phyloP scores from a whole-genome alignment of 2,113 vertebrate genomes.

The Ammodramus savannarum region DNA sequence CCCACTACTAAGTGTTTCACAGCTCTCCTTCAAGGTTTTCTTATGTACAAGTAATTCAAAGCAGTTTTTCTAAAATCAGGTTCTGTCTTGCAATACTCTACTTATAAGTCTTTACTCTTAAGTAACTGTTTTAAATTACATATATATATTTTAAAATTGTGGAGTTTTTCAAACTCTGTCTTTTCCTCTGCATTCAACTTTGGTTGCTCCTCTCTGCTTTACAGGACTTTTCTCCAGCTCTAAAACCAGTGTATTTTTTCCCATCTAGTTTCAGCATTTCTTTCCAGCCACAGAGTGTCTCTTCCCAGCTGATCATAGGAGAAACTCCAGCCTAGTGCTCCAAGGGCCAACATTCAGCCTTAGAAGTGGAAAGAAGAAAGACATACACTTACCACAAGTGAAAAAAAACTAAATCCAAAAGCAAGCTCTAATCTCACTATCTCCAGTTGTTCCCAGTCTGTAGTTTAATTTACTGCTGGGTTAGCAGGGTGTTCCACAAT shows the following conservation, averaged over 20 bases:
- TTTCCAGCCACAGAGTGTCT: not conserved
- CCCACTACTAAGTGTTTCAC: not conserved
- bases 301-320: not conserved
- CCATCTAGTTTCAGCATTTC: not conserved
- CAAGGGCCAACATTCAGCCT: not conserved
- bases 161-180: not conserved
- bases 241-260: not conserved
- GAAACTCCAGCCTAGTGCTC: not conserved
- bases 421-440: constrained; percentile 28
- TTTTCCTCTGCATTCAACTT: not conserved
- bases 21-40: not conserved
- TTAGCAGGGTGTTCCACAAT: constrained; percentile 59
- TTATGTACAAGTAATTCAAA: not conserved
- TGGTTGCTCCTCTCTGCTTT: not conserved
- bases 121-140: not conserved
- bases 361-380: not conserved
- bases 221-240: not conserved
- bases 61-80: not conserved
- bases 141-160: not conserved
- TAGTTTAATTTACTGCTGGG: constrained; percentile 63
- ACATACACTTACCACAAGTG: not conserved
- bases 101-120: not conserved
- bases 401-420: not conserved
- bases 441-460: constrained; percentile 44
- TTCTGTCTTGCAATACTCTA: not conserved